phyloP scores from a whole-genome alignment of 1,140 invertebrate genomes.

The Nautilus pompilius region DNA sequence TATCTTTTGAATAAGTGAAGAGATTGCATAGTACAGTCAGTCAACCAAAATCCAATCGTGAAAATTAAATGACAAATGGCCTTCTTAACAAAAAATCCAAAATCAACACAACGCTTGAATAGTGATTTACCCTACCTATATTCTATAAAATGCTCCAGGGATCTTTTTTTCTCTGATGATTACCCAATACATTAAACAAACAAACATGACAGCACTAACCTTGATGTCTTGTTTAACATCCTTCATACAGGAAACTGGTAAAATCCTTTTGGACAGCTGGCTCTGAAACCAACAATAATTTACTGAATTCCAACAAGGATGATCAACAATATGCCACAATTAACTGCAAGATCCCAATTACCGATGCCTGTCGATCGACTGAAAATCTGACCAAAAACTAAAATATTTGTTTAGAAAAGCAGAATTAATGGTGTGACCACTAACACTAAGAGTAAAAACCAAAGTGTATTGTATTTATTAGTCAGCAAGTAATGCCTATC shows the following conservation, averaged over 20 bases:
- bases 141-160: neutral
- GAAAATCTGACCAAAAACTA: too few relatives aligned
- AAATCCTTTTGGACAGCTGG: constrained; percentile 47
- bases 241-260: constrained; percentile 44
- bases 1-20: too few relatives aligned
- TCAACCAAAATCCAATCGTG: too few relatives aligned
- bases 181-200: neutral
- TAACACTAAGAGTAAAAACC: neutral
- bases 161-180: neutral
- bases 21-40: too few relatives aligned
- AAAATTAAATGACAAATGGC: too few relatives aligned
- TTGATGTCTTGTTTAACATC: constrained; percentile 40
- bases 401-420: neutral
- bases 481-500: too few relatives aligned
- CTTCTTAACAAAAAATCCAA: too few relatives aligned
- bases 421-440: neutral
- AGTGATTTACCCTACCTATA: neutral
- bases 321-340: too few relatives aligned
- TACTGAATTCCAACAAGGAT: too few relatives aligned
- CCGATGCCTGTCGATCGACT: too few relatives aligned
- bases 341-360: too few relatives aligned
- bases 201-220: constrained; percentile 23
- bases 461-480: too few relatives aligned
- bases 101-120: neutral
- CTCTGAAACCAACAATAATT: constrained; percentile 34